A percentile compares a stretch with the other conserved stretches of the same genome.
phyloP scores from a whole-genome alignment of 1,140 invertebrate genomes.

The Zaprionus lachaisei region DNA sequence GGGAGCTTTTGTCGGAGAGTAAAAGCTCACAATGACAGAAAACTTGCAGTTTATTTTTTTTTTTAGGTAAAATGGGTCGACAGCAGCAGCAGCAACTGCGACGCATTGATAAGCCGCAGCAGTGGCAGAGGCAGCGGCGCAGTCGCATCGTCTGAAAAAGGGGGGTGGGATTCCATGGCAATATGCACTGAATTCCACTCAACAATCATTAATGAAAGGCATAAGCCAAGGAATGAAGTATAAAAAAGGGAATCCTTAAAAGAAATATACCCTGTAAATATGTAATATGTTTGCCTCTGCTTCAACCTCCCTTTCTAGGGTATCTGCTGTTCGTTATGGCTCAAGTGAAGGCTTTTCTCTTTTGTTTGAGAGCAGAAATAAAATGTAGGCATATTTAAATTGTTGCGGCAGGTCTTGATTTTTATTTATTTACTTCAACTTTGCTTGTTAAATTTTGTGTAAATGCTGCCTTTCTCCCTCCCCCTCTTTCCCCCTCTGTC shows the following conservation, averaged over 20 bases:
- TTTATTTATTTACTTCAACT: constrained; percentile 37
- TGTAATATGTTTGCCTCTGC: not conserved
- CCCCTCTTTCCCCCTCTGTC: not conserved
- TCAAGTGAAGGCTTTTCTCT: constrained; percentile 9
- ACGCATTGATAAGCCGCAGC: constrained; percentile 43
- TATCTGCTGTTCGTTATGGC: constrained; percentile 6
- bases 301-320: not conserved
- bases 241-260: not conserved
- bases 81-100: constrained; percentile 29
- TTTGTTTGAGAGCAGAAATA: constrained; percentile 15
- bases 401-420: constrained; percentile 71
- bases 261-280: not conserved
- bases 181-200: not conserved
- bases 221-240: not conserved
- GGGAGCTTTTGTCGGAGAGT: constrained; percentile 51
- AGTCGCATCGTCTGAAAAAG: constrained; percentile 17
- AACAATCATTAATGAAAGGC: not conserved
- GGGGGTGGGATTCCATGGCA: not conserved
- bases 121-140: not conserved
- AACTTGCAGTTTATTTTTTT: constrained; percentile 38
- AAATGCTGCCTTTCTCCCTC: constrained; percentile 12
- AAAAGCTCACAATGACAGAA: constrained; percentile 34
- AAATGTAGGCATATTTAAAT: constrained; percentile 31
- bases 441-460: constrained; percentile 14
- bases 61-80: constrained; percentile 57